phyloP scores from a whole-genome alignment of 2,797 vertebrate species.

The Gambelia wislizenii region DNA sequence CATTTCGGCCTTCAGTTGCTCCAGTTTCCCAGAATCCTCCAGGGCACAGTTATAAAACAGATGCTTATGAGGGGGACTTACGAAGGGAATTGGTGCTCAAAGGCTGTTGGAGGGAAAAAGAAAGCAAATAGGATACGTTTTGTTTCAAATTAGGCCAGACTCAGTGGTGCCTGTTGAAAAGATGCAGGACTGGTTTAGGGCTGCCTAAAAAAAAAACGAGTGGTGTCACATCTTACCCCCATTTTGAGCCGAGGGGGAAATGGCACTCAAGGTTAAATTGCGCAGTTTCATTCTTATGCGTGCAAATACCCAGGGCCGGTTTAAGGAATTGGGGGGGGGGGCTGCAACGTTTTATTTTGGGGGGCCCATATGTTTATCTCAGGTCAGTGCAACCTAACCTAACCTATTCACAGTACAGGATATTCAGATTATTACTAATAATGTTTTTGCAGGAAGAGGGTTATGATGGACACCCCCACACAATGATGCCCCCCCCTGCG shows the following conservation, averaged over 20 bases:
- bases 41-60: background rate
- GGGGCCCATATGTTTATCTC: too few relatives aligned
- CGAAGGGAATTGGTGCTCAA: background rate
- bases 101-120: background rate
- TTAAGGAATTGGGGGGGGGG: too few relatives aligned
- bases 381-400: too few relatives aligned
- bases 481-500: too few relatives aligned
- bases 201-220: background rate
- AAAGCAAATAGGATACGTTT: background rate
- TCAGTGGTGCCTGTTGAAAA: background rate
- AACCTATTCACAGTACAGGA: too few relatives aligned
- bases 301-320: too few relatives aligned
- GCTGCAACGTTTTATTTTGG: too few relatives aligned
- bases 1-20: background rate
- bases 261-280: background rate
- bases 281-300: too few relatives aligned
- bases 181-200: background rate
- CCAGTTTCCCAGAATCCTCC: slow-evolving; percentile 9
- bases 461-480: too few relatives aligned
- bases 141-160: background rate
- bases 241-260: background rate
- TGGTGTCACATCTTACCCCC: background rate
- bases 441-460: too few relatives aligned
- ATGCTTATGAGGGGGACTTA: background rate
- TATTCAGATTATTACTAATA: too few relatives aligned